Evolutionary conservation across 2,888 invertebrate species (phyloP), one percentile per base, ranked within the genome.

Genomic region (Caenorhabditis sp.): DNA sequence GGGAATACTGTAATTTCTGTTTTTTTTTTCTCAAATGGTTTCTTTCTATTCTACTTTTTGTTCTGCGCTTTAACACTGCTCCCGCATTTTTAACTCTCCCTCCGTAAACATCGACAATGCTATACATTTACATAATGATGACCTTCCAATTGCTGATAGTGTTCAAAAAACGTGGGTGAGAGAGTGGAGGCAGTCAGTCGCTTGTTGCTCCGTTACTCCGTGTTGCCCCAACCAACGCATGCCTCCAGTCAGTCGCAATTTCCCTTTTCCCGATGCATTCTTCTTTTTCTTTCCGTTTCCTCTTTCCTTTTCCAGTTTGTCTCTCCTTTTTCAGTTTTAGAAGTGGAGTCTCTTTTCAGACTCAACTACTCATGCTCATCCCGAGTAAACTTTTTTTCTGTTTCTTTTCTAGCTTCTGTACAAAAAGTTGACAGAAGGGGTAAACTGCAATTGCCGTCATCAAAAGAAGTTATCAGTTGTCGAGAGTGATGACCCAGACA

Each of bases 131-230:
- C n/a, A 47, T 47, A 18, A n/a, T 47, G 47, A 47, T 47, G 47
- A 20, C 47, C 47, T 47, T 47, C 20, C 47, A 47, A 47, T 9
- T 47, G 47, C 47, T 47, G 47, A 47, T 47, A 47, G 47, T 47
- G n/a, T 20, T 47, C n/a, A 13, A 51, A 26, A 51, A 18, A 22
- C n/a, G 51, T 13, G 51, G 3, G 24, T 11, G 51, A 51, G 51
- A 51, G 51, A 9, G 51, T 24, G 6, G 56, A 32, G 18, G 55
- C 51, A 51, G 55, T 37, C 22, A 35, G 51, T 62, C 55, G 24
- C 20, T 22, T 55, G 44, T 62, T 37, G 55, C 37, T 26, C 44
- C 32, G 71, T 62, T 71, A 71, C 71, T 55, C 50, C 37, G 51
- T 53, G 26, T 53, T 62, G 55, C 71, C 51, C 44, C 62, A 15